A percentile compares a stretch with the other conserved stretches of the same genome.
Conservation (phyloP, 2,113 vertebrate genomes). For the Colaptes auratus region DNA sequence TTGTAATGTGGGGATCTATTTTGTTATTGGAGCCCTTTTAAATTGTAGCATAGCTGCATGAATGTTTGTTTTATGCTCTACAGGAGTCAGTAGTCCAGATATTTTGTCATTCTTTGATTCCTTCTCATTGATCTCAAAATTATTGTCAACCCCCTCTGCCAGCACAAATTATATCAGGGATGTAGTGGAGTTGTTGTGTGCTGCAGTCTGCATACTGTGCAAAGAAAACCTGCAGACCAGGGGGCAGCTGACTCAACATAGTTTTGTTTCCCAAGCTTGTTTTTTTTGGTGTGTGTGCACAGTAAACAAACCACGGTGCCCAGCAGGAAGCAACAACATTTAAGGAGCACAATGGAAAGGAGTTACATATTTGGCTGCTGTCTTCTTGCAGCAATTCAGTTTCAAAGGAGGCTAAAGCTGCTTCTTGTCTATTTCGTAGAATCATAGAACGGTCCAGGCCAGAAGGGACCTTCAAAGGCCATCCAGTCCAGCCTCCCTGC, state of each 20-base stretch:
- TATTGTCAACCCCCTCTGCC: background rate
- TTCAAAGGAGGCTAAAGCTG: background rate
- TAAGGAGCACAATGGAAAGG: background rate
- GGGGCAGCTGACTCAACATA: background rate
- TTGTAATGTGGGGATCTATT: background rate
- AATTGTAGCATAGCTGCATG: background rate
- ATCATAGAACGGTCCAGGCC: too few relatives aligned
- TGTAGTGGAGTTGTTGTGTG: rapidly evolving
- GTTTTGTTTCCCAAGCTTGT: background rate
- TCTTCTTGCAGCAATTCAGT: background rate
- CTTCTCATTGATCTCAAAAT: background rate
- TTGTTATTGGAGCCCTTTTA: background rate
- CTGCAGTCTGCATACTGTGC: background rate
- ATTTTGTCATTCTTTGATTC: background rate
- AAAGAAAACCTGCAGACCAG: background rate
- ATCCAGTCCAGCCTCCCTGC: too few relatives aligned
- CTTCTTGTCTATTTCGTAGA: background rate
- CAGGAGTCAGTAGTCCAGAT: background rate
- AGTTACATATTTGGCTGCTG: background rate
- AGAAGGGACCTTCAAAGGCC: too few relatives aligned
- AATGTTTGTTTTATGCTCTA: background rate
- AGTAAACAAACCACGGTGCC: background rate
- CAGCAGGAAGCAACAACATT: background rate
- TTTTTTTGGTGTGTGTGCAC: background rate
- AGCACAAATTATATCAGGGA: background rate